Base-by-base conservation (phyloP, 2,797 vertebrate species). In the Aeoliscus strigatus region DNA sequence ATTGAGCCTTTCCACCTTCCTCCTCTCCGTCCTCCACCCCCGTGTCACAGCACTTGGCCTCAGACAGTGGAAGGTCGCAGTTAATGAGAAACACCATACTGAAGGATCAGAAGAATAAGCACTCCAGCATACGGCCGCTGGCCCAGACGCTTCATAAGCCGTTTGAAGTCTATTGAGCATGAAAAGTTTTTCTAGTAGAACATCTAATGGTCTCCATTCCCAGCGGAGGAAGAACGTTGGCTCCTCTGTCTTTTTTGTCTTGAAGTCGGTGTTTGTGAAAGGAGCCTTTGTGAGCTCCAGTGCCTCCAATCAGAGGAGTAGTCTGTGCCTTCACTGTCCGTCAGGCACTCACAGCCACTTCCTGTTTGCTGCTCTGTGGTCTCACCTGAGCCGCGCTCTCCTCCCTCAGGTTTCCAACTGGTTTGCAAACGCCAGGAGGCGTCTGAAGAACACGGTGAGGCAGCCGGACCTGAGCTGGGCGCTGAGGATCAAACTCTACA, bases 381-480 rank as follows among this genome's bases (percentile, higher is more conserved):
- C n/a, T n/a, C n/a, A n/a, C n/a, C n/a, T n/a, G n/a, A n/a, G n/a
- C n/a, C n/a, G n/a, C n/a, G n/a, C n/a, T n/a, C n/a, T n/a, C 8
- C 85, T 91, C 29, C 90, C 90, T 0, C 90, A 91, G 66, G 90
- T 91, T 37, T 91, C 90, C 75, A 91, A 89, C 44, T 92, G 91
- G 91, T 92, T 91, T 47, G 91, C 91, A 64, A 92, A 91, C 51
- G 91, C 91, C 1, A 78, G 91, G 4, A 77, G 90, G 8, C 43
- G 90, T 2, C 81, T 91, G 26, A 91, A 91, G 72, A 91, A 91
- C 75, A 99, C 96, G 0, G 96, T 99, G 75, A 89, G 96, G 73
- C 94, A 98, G 73, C 96, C 96, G 7, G 96, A 98, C 51, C 89
- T 99, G 50, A 99, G 96, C 88, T 99, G 96, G 96, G 96, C 96